A percentile compares a stretch with the other conserved stretches of the same genome.
These are phyloP conservation scores for Hymenopus coronatus DNA, from an alignment of 2,888 invertebrate species.

Conservation along the genomic window DNA sequence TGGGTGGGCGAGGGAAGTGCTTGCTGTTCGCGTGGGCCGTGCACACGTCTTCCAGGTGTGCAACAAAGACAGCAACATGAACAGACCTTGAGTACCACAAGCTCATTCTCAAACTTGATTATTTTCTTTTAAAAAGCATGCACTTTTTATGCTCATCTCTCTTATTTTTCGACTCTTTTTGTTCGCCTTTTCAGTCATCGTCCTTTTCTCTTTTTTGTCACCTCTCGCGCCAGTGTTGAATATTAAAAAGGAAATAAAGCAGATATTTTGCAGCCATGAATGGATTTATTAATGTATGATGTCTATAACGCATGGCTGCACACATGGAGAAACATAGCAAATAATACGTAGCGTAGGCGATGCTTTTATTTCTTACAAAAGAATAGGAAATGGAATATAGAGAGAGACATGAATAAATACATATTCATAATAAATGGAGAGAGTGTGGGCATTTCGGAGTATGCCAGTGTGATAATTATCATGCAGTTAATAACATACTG, in stretches of 20 bases:
- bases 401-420: not conserved
- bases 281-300: not conserved
- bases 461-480: not conserved
- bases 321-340: not conserved
- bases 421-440: not conserved
- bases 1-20: not conserved
- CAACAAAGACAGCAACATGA: not conserved
- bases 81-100: not conserved
- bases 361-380: not conserved
- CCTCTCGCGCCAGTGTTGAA: not conserved
- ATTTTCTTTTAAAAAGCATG: not conserved
- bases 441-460: not conserved
- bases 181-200: not conserved
- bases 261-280: not conserved
- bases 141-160: not conserved
- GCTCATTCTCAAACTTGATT: not conserved
- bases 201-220: not conserved
- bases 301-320: not conserved
- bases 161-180: not conserved
- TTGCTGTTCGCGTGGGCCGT: not conserved
- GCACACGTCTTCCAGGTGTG: not conserved
- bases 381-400: not conserved
- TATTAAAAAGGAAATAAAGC: not conserved
- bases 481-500: not conserved
- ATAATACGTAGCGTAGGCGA: not conserved